These are phyloP conservation scores for Hesperophylax magnus DNA, from an alignment of 1,140 invertebrate genomes.

Conservation along the genomic window DNA sequence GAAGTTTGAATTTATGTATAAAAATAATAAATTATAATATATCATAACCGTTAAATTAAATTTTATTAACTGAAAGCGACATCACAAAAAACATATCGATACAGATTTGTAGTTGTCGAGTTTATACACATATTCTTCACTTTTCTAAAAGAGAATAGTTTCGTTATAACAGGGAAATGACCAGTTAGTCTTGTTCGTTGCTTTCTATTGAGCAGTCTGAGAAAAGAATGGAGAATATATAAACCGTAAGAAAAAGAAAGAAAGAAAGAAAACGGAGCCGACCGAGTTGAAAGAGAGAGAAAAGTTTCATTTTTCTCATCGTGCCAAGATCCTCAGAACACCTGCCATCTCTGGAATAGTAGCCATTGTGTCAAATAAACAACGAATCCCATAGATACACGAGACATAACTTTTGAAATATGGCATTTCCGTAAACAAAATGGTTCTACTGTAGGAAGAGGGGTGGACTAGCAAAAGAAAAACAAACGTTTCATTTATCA, in stretches of 20 bases:
- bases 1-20: too few relatives aligned
- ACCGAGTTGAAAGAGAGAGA: neutral
- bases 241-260: neutral
- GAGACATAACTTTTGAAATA: neutral
- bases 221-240: neutral
- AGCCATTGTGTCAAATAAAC: conserved; percentile 9
- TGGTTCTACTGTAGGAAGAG: too few relatives aligned
- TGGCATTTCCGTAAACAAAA: conserved; percentile 4
- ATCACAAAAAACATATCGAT: too few relatives aligned
- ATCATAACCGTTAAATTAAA: too few relatives aligned
- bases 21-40: too few relatives aligned
- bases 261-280: neutral
- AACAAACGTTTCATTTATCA: too few relatives aligned
- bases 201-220: neutral
- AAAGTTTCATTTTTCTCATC: neutral
- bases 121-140: too few relatives aligned
- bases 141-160: too few relatives aligned
- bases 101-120: too few relatives aligned
- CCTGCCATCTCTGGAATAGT: neutral
- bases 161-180: neutral
- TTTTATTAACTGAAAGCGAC: too few relatives aligned
- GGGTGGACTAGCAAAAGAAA: too few relatives aligned
- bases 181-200: conserved; percentile 4
- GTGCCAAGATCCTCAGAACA: conserved; percentile 4
- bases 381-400: neutral